These are phyloP conservation scores for Rotaria macrura DNA, from an alignment of 2,888 invertebrate genomes.

Conservation along the genomic window DNA sequence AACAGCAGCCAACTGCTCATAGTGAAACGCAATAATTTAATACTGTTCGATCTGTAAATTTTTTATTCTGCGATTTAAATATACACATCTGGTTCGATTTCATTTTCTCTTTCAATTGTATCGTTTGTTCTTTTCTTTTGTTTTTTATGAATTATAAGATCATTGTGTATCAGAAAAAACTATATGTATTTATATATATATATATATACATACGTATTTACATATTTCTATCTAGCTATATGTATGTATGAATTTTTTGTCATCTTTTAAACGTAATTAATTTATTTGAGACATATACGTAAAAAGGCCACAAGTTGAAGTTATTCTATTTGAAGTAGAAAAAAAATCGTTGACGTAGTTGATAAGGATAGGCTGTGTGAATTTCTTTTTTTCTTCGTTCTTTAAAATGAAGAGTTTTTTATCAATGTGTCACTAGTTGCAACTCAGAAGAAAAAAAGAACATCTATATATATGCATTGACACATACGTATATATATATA, in stretches of 20 bases:
- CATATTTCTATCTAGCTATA: too few species aligned
- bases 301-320: too few species aligned
- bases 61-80: background rate
- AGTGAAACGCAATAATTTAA: background rate
- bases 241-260: too few species aligned
- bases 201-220: too few species aligned
- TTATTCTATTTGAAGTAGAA: too few species aligned
- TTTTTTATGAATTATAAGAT: background rate
- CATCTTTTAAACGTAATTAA: too few species aligned
- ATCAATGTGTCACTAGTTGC: background rate
- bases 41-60: background rate
- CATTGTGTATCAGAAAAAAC: background rate
- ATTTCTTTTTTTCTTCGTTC: background rate
- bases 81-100: background rate
- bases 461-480: too few species aligned
- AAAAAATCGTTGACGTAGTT: too few species aligned
- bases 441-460: background rate
- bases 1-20: background rate
- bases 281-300: too few species aligned
- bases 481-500: background rate
- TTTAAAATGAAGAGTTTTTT: background rate
- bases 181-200: background rate
- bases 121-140: background rate
- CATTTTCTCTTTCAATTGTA: background rate
- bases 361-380: too few species aligned